Base-by-base conservation (phyloP, 2,797 vertebrate genomes). In the Leuciscus waleckii region DNA sequence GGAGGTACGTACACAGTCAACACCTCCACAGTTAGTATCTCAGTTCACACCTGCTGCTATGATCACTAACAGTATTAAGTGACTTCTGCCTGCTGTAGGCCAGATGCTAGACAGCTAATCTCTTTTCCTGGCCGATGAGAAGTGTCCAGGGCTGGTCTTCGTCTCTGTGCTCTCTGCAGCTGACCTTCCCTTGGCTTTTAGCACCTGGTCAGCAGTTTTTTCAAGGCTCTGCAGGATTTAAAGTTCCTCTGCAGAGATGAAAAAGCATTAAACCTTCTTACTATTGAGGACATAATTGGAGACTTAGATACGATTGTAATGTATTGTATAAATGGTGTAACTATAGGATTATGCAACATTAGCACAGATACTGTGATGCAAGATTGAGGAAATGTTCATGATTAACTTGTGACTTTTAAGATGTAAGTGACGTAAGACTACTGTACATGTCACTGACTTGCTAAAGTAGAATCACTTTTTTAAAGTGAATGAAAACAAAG, bases 61-160 rank as follows among this genome's bases (percentile, higher is more conserved):
- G 35, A 69, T 86, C 67, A 41, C 65, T 88, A 82, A 83, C 71
- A 32, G 61, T 19, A 75, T 85, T 86, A 89, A 58, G 70, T n/a
- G 51, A 39, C 26, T 75, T 75, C 39, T 82, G 32, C 35, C 56
- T 61, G 41, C 43, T 73, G 85, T 54, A 56, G 41, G 37, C 58
- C 68, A 79, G 73, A 76, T 10, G 10, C 54, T 58, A 61, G 76
- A 32, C 67, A 65, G 78, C 69, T 87, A 76, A 89, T 86, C 78
- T 87, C n/a, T 41, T 79, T 71, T 56, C 11, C 76, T 39, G 78
- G 80, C 80, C 73, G 67, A 83, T 75, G 71, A 81, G 56, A 67
- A 37, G 79, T 39, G 16, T 70, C 75, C 70, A 70, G 85, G 49
- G 61, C 56, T 79, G 43, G 51, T 79, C 73, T 85, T 68, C 35